These are phyloP conservation scores for Cancer borealis DNA, from an alignment of 2,888 invertebrate species.

Conservation along the genomic window DNA sequence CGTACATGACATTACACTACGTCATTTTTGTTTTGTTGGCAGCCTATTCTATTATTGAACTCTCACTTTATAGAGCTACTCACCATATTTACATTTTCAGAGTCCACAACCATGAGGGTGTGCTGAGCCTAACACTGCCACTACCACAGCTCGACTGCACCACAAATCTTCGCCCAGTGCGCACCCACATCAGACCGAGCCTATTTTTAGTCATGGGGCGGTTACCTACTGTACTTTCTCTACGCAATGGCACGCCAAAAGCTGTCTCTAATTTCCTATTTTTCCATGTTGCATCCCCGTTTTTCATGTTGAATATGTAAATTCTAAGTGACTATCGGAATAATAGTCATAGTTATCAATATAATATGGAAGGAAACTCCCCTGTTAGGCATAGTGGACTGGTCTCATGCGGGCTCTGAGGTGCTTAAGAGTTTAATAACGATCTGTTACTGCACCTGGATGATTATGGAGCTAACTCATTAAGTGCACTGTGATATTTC, in stretches of 20 bases:
- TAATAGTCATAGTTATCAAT: not conserved
- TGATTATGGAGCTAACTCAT: not conserved
- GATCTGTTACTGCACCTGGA: not conserved
- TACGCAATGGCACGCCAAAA: not conserved
- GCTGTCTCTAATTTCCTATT: not conserved
- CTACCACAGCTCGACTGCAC: slow-evolving; percentile 54
- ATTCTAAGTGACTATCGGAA: too few species aligned
- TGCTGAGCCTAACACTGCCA: not conserved
- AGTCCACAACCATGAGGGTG: not conserved
- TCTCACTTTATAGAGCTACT: slow-evolving; percentile 11
- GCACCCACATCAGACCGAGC: slow-evolving; percentile 51
- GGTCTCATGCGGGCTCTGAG: not conserved
- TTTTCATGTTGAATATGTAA: not conserved
- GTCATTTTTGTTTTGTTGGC: too few species aligned
- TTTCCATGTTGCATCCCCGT: not conserved
- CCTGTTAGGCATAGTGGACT: slow-evolving; percentile 26
- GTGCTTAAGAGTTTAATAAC: not conserved
- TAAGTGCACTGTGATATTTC: not conserved
- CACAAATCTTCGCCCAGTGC: slow-evolving; percentile 37
- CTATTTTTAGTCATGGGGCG: slow-evolving; percentile 55
- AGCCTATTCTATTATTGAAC: too few species aligned
- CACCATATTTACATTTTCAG: slow-evolving; percentile 66
- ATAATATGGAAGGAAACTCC: not conserved
- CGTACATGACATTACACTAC: too few species aligned
- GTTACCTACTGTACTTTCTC: slow-evolving; percentile 55